Evolutionary conservation across 2,113 vertebrate species (phyloP), one percentile per base, ranked within the genome.

Genomic region (Urocolius indicus): DNA sequence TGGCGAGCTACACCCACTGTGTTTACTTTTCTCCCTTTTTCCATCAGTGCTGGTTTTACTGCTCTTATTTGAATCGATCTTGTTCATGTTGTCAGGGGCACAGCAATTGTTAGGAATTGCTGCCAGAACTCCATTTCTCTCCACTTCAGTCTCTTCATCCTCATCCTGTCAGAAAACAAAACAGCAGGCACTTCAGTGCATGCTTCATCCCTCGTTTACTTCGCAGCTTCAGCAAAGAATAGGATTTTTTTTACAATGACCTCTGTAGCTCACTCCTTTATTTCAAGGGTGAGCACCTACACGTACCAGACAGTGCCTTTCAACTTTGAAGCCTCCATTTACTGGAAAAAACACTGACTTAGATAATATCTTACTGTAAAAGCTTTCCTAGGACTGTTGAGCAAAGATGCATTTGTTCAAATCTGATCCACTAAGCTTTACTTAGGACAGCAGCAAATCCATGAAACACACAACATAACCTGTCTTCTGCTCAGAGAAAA

Each of bases 41-140:
- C 94, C 82, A 21, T 97, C 94, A 5, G 48, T 97, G 92, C 90
- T 94, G 16, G 95, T 46, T 93, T 96, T 97, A 92, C 96, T 97
- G 95, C 91, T 97, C 38, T 96, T 95, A 19, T 95, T 93, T 89
- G 98, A 63, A 20, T 95, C 30, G 0, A 79, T 63, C 5, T 97
- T 90, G 58, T 98, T 98, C 5, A n/a, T 97, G 48, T 97, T 96
- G 77, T 97, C 98, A 93, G 98, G 97, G 77, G 94, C 94, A 51
- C 97, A 90, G 94, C 78, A 94, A 24, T 84, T 96, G 32, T 96
- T 98, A 81, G 98, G 78, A 30, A 98, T 98, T 75, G 98, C 98
- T 95, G 97, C 98, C 95, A 99, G 32, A 23, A 98, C 97, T 88
- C 98, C 98, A 43, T 98, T 98, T 95, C 98, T 98, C 66, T 98